Base-by-base conservation (phyloP, 2,888 invertebrate genomes). In the Melipona bicolor region DNA sequence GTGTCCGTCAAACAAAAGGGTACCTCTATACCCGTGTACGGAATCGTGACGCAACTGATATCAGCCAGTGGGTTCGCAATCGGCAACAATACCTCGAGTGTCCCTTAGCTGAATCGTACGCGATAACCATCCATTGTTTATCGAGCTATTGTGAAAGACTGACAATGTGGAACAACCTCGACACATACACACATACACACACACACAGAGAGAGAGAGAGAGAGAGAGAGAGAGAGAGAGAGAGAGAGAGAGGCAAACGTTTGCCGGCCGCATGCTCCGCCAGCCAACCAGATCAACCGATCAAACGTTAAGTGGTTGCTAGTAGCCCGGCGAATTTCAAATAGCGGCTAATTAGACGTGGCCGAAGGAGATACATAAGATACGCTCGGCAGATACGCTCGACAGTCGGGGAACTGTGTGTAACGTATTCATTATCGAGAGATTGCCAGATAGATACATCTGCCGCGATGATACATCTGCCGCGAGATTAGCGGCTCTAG, bases 101-200 rank as follows among this genome's bases (percentile, higher is more conserved):
- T 70, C 32, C 62, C 87, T 81, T 77, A 78, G 70, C 83, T 81
- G 81, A 87, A 84, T 87, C 83, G 65, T 79, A 81, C 43, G 73
- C 87, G 83, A 86, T 88, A 88, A 79, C 86, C 77, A 83, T 83
- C 86, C 83, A 85, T 88, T 88, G 88, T 88, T 88, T 88, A 88
- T 83, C 73, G 71, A 75, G 36, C 84, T 62, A 88, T 88, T 88
- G 88, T 88, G 73, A 54, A 50, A 71, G 72, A 68, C 70, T 65
- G 79, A 86, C 87, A 86, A 88, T 86, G 77, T 73, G 54, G 76
- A 64, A 77, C 68, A 74, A 43, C 9, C 65, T 74, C 61, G 78
- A 83, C 80, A 74, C 77, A 43, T 2, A 43, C 43, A 43, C 9
- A 9, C 43, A 43, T 1, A 43, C 0, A 36, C 36, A n/a, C n/a